These are phyloP conservation scores for Pangasius larnaudii DNA, from an alignment of 2,797 vertebrate species.

Conservation along the genomic window DNA sequence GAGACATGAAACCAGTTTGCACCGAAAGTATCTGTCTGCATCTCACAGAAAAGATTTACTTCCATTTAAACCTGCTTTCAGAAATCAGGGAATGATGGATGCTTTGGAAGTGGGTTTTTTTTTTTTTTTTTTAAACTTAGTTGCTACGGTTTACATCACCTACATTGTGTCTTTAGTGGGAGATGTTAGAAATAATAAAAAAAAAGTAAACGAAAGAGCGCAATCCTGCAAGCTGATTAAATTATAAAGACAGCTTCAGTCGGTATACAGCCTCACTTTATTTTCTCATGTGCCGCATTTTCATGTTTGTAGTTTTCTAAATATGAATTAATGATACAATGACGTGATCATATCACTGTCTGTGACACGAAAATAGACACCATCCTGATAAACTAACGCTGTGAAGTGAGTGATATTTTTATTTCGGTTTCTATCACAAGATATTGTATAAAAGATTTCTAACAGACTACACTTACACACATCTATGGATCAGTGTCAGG, in stretches of 20 bases:
- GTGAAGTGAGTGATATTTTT: neutral
- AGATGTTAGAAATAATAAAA: neutral
- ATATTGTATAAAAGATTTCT: neutral
- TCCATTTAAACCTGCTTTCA: neutral
- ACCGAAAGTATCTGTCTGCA: neutral
- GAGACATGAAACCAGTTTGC: neutral
- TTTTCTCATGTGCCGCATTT: neutral
- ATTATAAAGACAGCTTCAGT: neutral
- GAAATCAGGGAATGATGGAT: neutral
- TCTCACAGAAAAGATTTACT: neutral
- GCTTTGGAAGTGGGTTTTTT: neutral
- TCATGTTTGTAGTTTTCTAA: conserved; percentile 15
- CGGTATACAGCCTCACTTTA: neutral
- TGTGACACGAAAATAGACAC: too few relatives aligned
- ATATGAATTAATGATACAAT: neutral
- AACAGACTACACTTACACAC: neutral
- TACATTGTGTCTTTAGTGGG: neutral
- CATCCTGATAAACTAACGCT: neutral
- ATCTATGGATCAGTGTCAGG: neutral
- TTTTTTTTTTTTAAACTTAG: neutral
- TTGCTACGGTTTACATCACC: conserved; percentile 13
- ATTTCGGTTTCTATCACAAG: neutral
- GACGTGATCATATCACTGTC: neutral
- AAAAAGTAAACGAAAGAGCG: neutral
- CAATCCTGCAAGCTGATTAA: neutral